Percentiles rank a stretch among this genome's conserved stretches.
phyloP scores from a whole-genome alignment of 2,888 invertebrate species.

The Euphydryas editha region DNA sequence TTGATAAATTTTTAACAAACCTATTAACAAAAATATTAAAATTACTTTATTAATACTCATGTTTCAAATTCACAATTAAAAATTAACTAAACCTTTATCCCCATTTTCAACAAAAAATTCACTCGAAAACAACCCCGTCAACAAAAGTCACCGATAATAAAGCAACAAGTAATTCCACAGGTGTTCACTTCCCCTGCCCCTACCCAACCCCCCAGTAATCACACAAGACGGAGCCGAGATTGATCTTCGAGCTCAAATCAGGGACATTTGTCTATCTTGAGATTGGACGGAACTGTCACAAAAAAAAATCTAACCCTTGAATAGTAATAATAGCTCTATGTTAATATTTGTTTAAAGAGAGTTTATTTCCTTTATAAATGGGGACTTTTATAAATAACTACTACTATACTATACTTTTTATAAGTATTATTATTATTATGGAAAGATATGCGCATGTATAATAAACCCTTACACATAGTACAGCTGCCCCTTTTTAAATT shows the following conservation, averaged over 20 bases:
- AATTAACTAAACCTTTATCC: too few relatives aligned
- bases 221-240: slow-evolving; percentile 62
- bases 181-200: slow-evolving; percentile 31
- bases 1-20: not conserved
- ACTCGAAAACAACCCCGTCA: not conserved
- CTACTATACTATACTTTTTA: too few relatives aligned
- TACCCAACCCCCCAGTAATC: slow-evolving; percentile 54
- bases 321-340: not conserved
- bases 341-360: not conserved
- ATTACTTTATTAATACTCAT: too few relatives aligned
- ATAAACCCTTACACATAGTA: too few relatives aligned
- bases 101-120: slow-evolving; percentile 43
- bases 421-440: too few relatives aligned
- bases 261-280: slow-evolving; percentile 34
- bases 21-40: not conserved
- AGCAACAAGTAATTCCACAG: slow-evolving; percentile 25
- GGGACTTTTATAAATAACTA: too few relatives aligned
- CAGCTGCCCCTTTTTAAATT: too few relatives aligned
- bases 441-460: too few relatives aligned
- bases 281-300: not conserved
- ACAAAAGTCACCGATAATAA: slow-evolving; percentile 10
- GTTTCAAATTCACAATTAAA: slow-evolving; percentile 30
- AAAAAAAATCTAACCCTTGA: not conserved
- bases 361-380: too few relatives aligned
- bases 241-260: slow-evolving; percentile 54